phyloP scores from a whole-genome alignment of 2,797 vertebrate species.

The Argya squamiceps region DNA sequence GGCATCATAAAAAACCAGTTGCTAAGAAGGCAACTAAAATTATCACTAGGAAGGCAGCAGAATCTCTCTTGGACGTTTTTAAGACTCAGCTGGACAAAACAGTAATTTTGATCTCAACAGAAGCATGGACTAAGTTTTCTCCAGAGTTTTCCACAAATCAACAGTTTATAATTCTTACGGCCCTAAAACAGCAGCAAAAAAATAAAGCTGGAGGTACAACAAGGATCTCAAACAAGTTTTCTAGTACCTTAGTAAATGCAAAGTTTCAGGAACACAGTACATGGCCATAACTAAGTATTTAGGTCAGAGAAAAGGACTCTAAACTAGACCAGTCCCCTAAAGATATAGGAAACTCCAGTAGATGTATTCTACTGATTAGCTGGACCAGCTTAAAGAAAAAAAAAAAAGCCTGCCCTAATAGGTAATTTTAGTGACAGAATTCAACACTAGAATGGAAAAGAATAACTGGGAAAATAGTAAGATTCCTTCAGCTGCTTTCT shows the following conservation, averaged over 20 bases:
- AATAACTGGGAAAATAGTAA: not conserved
- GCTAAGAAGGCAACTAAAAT: not conserved
- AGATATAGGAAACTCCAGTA: not conserved
- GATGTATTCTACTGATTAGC: not conserved
- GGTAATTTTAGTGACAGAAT: not conserved
- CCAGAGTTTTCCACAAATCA: not conserved
- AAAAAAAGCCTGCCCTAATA: not conserved
- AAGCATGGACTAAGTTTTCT: not conserved
- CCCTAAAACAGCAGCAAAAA: not conserved
- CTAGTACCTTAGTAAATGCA: not conserved
- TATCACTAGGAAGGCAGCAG: rapidly evolving
- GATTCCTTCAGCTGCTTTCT: not conserved
- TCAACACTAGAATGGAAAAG: not conserved
- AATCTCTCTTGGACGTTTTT: not conserved
- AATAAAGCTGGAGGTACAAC: not conserved
- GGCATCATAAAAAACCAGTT: not conserved
- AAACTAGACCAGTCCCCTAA: not conserved
- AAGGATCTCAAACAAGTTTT: not conserved
- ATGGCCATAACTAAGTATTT: not conserved
- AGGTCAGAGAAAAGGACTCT: not conserved
- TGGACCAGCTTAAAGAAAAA: not conserved
- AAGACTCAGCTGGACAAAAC: not conserved
- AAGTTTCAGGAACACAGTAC: not conserved
- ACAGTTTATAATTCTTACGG: not conserved
- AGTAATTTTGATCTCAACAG: not conserved